Conservation (phyloP, 2,113 vertebrate species). For the Stegostoma tigrinum region DNA sequence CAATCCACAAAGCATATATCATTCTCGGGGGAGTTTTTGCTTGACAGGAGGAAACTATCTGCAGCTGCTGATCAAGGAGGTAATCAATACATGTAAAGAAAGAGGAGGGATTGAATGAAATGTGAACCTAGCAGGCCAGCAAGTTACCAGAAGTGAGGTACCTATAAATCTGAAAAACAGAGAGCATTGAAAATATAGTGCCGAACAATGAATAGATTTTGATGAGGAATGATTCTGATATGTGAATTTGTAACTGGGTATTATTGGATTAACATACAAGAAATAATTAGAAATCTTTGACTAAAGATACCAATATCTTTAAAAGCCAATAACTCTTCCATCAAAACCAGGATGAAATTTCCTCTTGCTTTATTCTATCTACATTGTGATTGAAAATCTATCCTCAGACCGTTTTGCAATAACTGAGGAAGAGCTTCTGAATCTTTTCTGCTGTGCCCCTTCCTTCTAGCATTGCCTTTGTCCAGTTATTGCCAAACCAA, state of each 20-base stretch:
- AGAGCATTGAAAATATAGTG: background rate
- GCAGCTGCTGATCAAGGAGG: background rate
- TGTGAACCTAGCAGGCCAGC: background rate
- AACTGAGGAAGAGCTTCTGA: background rate
- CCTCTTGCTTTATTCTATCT: background rate
- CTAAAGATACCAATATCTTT: background rate
- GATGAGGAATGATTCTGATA: background rate
- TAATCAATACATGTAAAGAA: slow-evolving; percentile 15
- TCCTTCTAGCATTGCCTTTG: background rate
- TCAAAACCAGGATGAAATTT: background rate
- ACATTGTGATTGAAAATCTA: background rate
- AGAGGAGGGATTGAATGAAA: background rate
- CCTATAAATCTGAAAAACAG: background rate
- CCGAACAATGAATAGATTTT: background rate
- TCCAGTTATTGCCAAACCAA: background rate
- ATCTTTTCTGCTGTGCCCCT: background rate
- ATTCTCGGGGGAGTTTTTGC: background rate
- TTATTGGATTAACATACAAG: background rate
- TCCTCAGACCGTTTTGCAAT: background rate
- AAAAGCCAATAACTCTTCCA: background rate
- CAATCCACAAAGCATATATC: background rate
- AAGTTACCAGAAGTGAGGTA: background rate
- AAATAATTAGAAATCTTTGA: background rate
- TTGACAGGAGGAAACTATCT: background rate
- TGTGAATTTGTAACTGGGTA: background rate